phyloP scores from a whole-genome alignment of 2,113 vertebrate genomes.

The Tetrao urogallus region DNA sequence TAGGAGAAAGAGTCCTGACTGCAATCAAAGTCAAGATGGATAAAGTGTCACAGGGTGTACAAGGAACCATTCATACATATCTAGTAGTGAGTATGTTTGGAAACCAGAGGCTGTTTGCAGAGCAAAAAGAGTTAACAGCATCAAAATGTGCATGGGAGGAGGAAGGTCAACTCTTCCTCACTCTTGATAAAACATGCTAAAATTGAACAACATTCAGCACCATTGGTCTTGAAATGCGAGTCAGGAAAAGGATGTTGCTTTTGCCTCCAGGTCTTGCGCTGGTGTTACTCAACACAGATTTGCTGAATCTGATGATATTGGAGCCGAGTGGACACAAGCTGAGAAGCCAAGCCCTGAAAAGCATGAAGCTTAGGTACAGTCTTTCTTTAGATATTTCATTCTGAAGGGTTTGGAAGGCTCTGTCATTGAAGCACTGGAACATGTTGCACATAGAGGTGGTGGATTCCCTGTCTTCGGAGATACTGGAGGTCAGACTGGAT shows the following conservation, averaged over 20 bases:
- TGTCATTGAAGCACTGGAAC: background rate
- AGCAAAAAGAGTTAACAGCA: background rate
- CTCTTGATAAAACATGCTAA: background rate
- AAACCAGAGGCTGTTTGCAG: background rate
- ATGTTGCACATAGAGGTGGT: no score
- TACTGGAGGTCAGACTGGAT: no score
- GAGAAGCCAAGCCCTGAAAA: background rate
- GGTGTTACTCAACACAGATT: background rate
- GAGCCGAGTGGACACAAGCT: background rate
- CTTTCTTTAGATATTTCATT: background rate
- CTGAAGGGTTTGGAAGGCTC: background rate
- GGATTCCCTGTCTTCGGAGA: no score
- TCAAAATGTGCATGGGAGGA: rapidly evolving
- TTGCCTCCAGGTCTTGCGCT: background rate
- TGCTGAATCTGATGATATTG: background rate
- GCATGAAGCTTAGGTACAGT: background rate
- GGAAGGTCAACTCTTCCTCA: background rate
- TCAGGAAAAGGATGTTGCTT: background rate
- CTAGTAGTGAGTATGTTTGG: background rate
- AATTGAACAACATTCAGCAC: rapidly evolving
- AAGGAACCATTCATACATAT: background rate
- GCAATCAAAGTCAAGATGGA: background rate
- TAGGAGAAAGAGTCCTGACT: background rate
- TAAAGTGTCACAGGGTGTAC: background rate
- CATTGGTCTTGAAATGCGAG: slow-evolving; percentile 7